A percentile compares a stretch with the other conserved stretches of the same genome.
These are phyloP conservation scores for Temnothorax unifasciatus DNA, from an alignment of 2,888 invertebrate species.

Conservation along the genomic window DNA sequence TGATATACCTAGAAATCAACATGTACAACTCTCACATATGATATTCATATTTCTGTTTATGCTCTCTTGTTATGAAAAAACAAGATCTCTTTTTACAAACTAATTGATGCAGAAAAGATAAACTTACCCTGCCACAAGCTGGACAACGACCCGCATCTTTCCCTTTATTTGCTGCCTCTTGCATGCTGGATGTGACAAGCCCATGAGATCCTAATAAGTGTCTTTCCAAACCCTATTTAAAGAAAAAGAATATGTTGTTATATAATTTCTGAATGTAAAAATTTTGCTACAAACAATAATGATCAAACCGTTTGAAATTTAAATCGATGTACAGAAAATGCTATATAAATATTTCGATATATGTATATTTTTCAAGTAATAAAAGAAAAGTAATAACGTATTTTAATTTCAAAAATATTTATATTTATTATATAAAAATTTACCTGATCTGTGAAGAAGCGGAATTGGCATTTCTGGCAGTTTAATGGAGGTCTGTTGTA, in stretches of 20 bases:
- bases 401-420: conserved; percentile 10
- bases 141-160: conserved; percentile 98
- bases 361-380: neutral
- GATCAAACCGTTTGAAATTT: neutral
- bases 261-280: neutral
- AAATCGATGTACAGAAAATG: neutral
- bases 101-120: neutral
- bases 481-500: conserved; percentile 97
- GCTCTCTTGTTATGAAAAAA: neutral
- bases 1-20: conserved; percentile 92
- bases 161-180: conserved; percentile 97
- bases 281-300: neutral
- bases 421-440: conserved; percentile 26
- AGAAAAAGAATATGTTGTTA: neutral
- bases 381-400: neutral
- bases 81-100: neutral
- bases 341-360: neutral
- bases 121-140: conserved; percentile 95
- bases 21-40: conserved; percentile 48
- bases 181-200: conserved; percentile 97
- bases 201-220: conserved; percentile 98
- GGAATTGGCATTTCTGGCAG: conserved; percentile 98
- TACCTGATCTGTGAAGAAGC: conserved; percentile 96
- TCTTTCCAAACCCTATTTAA: conserved; percentile 93
- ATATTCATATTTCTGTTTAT: neutral